These are phyloP conservation scores for Artemia sp. DNA, from an alignment of 2,888 invertebrate genomes.

Conservation along the genomic window DNA sequence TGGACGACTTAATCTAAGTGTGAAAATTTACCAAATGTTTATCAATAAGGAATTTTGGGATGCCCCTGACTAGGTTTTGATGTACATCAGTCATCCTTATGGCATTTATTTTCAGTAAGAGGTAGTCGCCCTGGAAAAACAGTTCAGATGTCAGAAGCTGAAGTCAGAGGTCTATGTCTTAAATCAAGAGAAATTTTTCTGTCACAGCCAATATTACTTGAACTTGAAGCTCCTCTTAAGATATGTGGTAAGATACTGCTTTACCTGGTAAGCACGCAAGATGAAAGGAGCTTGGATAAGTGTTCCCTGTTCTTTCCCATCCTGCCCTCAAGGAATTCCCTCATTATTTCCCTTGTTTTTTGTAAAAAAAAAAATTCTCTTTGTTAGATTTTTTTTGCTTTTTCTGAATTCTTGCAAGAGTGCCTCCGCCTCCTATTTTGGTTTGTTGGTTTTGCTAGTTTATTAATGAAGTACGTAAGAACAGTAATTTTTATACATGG, in stretches of 20 bases:
- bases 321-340: not conserved
- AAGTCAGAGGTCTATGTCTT: constrained; percentile 33
- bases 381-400: not conserved
- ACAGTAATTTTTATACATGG: too few relatives aligned
- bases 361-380: not conserved
- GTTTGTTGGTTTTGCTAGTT: too few relatives aligned
- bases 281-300: not conserved
- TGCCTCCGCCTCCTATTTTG: too few relatives aligned
- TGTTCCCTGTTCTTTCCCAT: constrained; percentile 17
- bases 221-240: constrained; percentile 42
- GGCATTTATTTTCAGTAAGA: constrained; percentile 25
- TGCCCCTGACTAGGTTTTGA: too few relatives aligned
- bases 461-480: too few relatives aligned
- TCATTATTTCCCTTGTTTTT: not conserved
- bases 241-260: constrained; percentile 37
- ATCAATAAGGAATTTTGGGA: too few relatives aligned
- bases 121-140: constrained; percentile 33
- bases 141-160: constrained; percentile 41
- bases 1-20: too few relatives aligned
- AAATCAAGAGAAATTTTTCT: constrained; percentile 43
- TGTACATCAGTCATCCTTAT: not conserved
- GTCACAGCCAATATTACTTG: constrained; percentile 41
- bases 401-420: too few relatives aligned
- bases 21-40: too few relatives aligned
- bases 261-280: not conserved